A percentile compares a stretch with the other conserved stretches of the same genome.
These are phyloP conservation scores for Liposcelis brunnea DNA, from an alignment of 2,888 invertebrate genomes.

Conservation along the genomic window DNA sequence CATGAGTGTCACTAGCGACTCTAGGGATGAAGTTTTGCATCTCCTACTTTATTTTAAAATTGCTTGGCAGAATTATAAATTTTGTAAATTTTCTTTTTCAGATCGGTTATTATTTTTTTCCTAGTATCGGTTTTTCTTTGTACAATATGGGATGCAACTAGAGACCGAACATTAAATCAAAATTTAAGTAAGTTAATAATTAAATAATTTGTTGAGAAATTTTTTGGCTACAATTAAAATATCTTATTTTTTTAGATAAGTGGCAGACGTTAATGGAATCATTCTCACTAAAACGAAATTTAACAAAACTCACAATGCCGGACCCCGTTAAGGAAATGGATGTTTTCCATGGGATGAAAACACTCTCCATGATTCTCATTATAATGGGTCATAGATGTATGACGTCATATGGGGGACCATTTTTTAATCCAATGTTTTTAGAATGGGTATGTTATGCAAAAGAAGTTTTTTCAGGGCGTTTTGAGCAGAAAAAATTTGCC, in stretches of 20 bases:
- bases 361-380: constrained; percentile 14
- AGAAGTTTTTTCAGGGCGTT: too few species aligned
- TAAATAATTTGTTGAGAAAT: too few species aligned
- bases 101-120: neutral
- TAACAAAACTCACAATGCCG: constrained; percentile 10
- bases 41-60: too few species aligned
- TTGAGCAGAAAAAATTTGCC: too few species aligned
- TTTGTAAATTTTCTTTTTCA: neutral
- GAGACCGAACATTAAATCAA: neutral
- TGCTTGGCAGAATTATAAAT: neutral
- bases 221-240: too few species aligned
- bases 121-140: neutral
- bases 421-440: constrained; percentile 12
- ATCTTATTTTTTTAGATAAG: too few species aligned
- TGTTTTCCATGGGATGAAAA: constrained; percentile 16
- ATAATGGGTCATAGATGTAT: constrained; percentile 15
- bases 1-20: too few species aligned
- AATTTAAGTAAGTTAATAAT: too few species aligned
- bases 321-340: constrained; percentile 14
- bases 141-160: neutral
- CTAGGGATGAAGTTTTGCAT: too few species aligned
- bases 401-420: constrained; percentile 11
- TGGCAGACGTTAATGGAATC: neutral
- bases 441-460: constrained; percentile 11
- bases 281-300: neutral